Evolutionary conservation across 2,888 invertebrate genomes (phyloP).

Genomic region (Polymixis lichenea): DNA sequence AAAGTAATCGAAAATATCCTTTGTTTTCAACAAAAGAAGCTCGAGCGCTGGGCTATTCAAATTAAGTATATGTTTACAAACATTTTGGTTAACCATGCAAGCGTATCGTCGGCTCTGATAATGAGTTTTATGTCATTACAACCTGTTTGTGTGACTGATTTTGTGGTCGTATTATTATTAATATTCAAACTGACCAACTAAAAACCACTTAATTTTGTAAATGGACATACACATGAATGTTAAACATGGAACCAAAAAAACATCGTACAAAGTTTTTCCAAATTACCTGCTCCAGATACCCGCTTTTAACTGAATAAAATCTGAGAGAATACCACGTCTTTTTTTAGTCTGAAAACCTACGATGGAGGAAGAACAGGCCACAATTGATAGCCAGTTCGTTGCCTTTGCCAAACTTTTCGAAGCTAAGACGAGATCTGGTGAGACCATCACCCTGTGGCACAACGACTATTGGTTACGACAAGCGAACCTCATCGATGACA

Average conservation of each 20-base stretch:
- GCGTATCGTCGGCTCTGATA: background rate
- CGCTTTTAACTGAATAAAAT: background rate
- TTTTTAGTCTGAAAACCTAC: slow-evolving; percentile 12
- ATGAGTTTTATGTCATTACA: background rate
- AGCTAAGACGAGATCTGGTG: slow-evolving; percentile 74
- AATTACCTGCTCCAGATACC: background rate
- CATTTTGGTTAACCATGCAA: background rate
- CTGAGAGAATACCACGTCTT: background rate
- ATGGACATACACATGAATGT: background rate
- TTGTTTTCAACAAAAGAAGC: background rate
- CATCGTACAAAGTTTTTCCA: background rate
- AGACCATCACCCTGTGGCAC: slow-evolving; percentile 78
- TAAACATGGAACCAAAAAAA: background rate
- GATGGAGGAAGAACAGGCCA: slow-evolving; percentile 83
- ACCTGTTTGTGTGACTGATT: background rate
- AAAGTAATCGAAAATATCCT: background rate
- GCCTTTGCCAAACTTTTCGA: slow-evolving; percentile 77
- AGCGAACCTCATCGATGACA: slow-evolving; percentile 81
- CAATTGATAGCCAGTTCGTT: slow-evolving; percentile 80
- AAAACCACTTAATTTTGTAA: background rate
- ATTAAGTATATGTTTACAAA: background rate
- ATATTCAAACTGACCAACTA: too few species aligned
- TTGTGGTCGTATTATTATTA: background rate
- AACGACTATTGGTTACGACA: slow-evolving; percentile 86
- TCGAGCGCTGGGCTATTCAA: background rate